Evolutionary conservation across 2,888 invertebrate genomes (phyloP).

Genomic region (Fragum whitleyi): DNA sequence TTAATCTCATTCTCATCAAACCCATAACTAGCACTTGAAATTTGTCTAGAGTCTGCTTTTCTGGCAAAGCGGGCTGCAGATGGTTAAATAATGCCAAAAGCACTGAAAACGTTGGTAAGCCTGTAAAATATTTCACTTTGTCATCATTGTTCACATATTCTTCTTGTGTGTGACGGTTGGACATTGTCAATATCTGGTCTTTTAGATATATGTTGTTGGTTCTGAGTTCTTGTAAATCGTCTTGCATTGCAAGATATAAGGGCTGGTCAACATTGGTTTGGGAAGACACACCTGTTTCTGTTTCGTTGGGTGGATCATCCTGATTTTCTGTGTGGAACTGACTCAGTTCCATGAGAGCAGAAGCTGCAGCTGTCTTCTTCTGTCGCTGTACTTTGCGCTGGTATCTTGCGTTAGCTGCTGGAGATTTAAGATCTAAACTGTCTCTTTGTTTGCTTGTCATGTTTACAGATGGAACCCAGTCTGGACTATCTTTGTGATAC

Average conservation of each 20-base stretch:
- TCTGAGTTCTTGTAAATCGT: no score
- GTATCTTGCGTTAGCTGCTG: constrained; percentile 23
- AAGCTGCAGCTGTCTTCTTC: constrained; percentile 20
- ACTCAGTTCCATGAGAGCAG: constrained; percentile 23
- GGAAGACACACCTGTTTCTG: background rate
- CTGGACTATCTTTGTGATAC: no score
- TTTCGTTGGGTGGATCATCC: background rate
- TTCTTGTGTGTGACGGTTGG: no score
- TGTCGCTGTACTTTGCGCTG: constrained; percentile 16
- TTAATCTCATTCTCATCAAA: no score
- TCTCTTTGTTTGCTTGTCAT: constrained; percentile 13
- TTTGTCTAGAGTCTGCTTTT: background rate
- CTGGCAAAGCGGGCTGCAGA: constrained; percentile 2
- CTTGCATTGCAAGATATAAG: no score
- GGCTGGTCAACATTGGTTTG: no score
- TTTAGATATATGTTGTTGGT: no score
- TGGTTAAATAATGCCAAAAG: no score
- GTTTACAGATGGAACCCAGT: constrained; percentile 29
- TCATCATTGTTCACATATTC: no score
- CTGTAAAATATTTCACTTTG: no score
- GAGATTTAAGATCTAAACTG: constrained; percentile 22
- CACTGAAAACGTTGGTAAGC: no score
- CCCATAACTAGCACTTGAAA: background rate
- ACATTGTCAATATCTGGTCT: no score
- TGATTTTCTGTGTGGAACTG: background rate